phyloP scores from a whole-genome alignment of 2,797 vertebrate genomes.

The Rousettus madagascariensis region DNA sequence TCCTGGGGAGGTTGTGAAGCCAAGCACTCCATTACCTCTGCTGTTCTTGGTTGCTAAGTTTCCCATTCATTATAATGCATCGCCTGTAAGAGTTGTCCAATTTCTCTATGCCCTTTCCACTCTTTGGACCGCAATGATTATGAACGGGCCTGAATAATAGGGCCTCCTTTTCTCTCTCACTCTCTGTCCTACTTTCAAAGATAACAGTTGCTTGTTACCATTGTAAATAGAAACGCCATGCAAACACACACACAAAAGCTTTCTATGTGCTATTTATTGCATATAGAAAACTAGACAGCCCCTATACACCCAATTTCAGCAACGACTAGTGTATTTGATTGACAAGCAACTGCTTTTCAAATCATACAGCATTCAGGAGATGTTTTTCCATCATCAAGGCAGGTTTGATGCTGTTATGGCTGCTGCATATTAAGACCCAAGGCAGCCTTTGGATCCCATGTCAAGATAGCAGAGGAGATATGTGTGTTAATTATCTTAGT shows the following conservation, averaged over 20 bases:
- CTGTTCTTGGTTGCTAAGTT: constrained; percentile 35
- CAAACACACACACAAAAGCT: constrained; percentile 18
- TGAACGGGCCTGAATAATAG: background rate
- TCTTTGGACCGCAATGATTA: background rate
- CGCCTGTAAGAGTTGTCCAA: background rate
- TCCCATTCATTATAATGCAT: background rate
- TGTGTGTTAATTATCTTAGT: background rate
- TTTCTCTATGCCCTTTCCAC: background rate
- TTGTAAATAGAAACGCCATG: background rate
- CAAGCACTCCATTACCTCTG: background rate
- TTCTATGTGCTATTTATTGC: background rate
- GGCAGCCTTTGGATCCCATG: background rate
- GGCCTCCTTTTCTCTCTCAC: background rate
- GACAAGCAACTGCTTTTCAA: constrained; percentile 9
- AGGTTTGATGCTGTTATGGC: background rate
- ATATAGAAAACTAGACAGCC: background rate
- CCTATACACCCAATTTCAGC: background rate
- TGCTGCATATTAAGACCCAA: background rate
- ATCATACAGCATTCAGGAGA: background rate
- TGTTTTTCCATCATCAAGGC: background rate
- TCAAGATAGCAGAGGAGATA: background rate
- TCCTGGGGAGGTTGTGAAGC: background rate
- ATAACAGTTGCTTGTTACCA: background rate
- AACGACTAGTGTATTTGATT: background rate
- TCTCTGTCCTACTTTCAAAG: constrained; percentile 62